Conservation (phyloP, 2,113 vertebrate species). For the Labeo catla region DNA sequence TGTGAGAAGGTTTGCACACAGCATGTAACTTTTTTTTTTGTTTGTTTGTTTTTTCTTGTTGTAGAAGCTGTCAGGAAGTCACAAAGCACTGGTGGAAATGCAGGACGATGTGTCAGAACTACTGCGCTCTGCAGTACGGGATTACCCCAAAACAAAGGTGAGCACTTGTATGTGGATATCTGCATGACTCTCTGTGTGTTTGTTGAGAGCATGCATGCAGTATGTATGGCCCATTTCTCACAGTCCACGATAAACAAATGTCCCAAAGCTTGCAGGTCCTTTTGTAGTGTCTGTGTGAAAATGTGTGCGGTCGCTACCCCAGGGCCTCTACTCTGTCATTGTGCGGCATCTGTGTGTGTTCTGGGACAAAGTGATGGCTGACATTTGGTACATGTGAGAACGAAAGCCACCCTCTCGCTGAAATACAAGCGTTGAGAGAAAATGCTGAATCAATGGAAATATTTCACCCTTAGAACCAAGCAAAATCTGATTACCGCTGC, state of each 20-base stretch:
- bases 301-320: not conserved
- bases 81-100: slow-evolving; percentile 98
- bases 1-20: not conserved
- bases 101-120: slow-evolving; percentile 89
- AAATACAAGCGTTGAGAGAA: not conserved
- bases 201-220: not conserved
- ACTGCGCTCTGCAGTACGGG: slow-evolving; percentile 81
- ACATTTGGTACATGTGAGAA: slow-evolving; percentile 14
- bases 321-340: slow-evolving; percentile 21
- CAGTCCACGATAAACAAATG: not conserved
- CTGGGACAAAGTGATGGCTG: slow-evolving; percentile 19
- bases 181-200: not conserved
- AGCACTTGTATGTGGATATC: not conserved
- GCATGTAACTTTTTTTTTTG: not conserved
- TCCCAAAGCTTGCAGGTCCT: slow-evolving; percentile 3
- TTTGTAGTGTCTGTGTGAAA: not conserved
- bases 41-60: slow-evolving; percentile 64
- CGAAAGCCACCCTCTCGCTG: not conserved
- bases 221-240: not conserved
- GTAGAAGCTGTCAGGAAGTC: slow-evolving; percentile 94
- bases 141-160: slow-evolving; percentile 88
- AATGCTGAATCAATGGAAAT: slow-evolving; percentile 29
- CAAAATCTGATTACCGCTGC: slow-evolving; percentile 35
- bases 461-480: not conserved
- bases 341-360: slow-evolving; percentile 7